Base-by-base conservation (phyloP, 2,113 vertebrate genomes). In the Salvelinus namaycush region DNA sequence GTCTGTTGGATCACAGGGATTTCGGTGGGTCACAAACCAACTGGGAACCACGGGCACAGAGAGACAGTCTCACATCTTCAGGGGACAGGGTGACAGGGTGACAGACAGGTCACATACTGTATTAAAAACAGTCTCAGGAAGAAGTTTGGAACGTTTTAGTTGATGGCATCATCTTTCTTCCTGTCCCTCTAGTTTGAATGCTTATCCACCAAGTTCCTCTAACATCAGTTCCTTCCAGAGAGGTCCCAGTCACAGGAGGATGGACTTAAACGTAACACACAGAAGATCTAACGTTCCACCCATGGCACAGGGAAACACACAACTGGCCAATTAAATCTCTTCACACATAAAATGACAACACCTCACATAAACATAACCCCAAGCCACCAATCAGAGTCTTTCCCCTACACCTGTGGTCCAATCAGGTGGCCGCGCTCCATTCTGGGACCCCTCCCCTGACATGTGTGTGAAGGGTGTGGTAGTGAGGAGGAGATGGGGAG, bases 341-440 rank as follows among this genome's bases (percentile, higher is more conserved):
- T 83, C 76, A 82, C 82, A 80, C 67, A 69, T 70, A 81, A 89
- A 85, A 88, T 76, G 49, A 81, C 76, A 79, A 86, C 79, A 82
- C 75, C 73, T 84, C 78, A 13, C 64, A 74, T 31, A 75, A 44
- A 51, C 77, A 68, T 67, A 82, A 72, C 34, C 62, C 74, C 72
- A 69, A 69, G 76, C 72, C 24, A 54, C 26, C 66, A 64, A 80
- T 18, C 59, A 20, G 39, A 74, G 83, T 84, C 72, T 84, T 74
- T 70, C 3, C 24, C 39, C 20, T 51, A 22, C 66, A 83, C 68
- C 69, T 72, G 64, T 73, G 62, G 74, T 86, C 89, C 79, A 22
- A 91, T 96, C 96, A 98, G 88, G 96, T 97, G 84, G 94, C 95
- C 79, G 96, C 95, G 0, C 92, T 95, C 97, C 97, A 98, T 82